Conservation (phyloP, 2,888 invertebrate species). For the Nudaria mundana region DNA sequence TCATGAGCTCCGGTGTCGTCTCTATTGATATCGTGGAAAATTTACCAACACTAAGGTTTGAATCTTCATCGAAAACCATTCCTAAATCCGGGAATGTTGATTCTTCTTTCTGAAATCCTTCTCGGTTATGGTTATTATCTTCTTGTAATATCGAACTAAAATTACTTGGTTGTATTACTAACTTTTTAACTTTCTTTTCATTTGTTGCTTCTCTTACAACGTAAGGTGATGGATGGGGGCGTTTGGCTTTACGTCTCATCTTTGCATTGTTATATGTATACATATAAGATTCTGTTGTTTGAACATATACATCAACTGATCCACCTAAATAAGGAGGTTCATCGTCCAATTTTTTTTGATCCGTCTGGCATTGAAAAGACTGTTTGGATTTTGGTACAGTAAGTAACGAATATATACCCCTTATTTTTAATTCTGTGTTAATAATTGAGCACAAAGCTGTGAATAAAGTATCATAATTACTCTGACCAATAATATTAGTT, state of each 20-base stretch:
- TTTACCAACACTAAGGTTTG: slow-evolving; percentile 43
- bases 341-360: background rate
- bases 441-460: slow-evolving; percentile 56
- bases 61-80: slow-evolving; percentile 43
- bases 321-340: no score
- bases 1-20: slow-evolving; percentile 29
- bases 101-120: slow-evolving; percentile 2
- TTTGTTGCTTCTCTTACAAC: slow-evolving; percentile 41
- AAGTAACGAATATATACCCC: slow-evolving; percentile 53
- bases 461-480: slow-evolving; percentile 55
- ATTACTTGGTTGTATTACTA: slow-evolving; percentile 40
- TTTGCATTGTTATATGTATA: slow-evolving; percentile 21
- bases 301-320: slow-evolving; percentile 18
- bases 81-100: slow-evolving; percentile 22
- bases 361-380: slow-evolving; percentile 16
- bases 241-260: slow-evolving; percentile 27
- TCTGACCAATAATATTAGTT: slow-evolving; percentile 55
- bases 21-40: slow-evolving; percentile 35
- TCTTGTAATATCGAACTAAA: slow-evolving; percentile 15
- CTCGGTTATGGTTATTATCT: background rate
- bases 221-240: slow-evolving; percentile 42
- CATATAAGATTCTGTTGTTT: slow-evolving; percentile 43
- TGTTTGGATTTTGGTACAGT: slow-evolving; percentile 26
- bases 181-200: slow-evolving; percentile 24
- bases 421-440: slow-evolving; percentile 52